A percentile compares a stretch with the other conserved stretches of the same genome.
Evolutionary conservation across 1,140 invertebrate genomes (phyloP).

Genomic region (Diachasmimorpha longicaudata): DNA sequence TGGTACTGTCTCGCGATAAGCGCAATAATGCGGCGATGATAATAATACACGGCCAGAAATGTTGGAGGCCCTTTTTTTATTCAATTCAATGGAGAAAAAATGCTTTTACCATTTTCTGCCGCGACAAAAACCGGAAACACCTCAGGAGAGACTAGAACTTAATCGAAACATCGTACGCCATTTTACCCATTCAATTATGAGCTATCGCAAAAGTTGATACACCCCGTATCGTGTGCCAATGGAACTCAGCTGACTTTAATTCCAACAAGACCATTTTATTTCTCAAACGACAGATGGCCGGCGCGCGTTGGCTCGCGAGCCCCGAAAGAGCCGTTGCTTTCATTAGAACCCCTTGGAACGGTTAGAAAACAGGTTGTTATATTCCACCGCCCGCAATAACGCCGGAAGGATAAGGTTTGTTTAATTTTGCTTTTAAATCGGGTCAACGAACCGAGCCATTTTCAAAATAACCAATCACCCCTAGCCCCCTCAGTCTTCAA

Average conservation of each 20-base stretch:
- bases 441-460: conserved; percentile 24
- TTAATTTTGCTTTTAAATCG: conserved; percentile 17
- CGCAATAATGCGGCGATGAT: no score
- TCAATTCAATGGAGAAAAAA: no score
- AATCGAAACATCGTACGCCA: no score
- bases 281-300: conserved; percentile 57
- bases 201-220: not conserved
- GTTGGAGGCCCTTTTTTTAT: no score
- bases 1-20: no score
- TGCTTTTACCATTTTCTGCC: no score
- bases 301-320: conserved; percentile 38
- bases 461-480: not conserved
- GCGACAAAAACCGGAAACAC: no score
- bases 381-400: conserved; percentile 29
- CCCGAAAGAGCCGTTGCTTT: conserved; percentile 60
- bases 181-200: not conserved
- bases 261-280: conserved; percentile 56
- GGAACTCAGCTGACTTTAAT: conserved; percentile 60
- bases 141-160: no score
- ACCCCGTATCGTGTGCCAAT: not conserved
- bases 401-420: conserved; percentile 24
- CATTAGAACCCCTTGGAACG: conserved; percentile 55
- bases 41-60: no score
- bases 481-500: not conserved
- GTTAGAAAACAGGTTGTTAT: conserved; percentile 60